phyloP scores from a whole-genome alignment of 2,113 vertebrate genomes.

The Andinoacara biseriatus region DNA sequence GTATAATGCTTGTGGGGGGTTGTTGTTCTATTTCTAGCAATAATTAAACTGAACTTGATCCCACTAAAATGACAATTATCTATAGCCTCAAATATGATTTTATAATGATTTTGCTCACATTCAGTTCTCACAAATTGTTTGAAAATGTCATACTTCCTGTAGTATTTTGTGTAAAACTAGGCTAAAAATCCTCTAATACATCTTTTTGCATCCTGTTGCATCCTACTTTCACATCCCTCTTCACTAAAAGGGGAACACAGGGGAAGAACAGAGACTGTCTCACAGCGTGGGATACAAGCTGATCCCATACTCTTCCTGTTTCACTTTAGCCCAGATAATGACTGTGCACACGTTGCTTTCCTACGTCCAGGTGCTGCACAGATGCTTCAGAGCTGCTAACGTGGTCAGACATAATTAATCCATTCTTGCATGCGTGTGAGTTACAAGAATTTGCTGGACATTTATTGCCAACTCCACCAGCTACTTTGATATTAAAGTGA shows the following conservation, averaged over 20 bases:
- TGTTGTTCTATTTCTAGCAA: neutral
- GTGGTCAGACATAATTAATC: slow-evolving; percentile 27
- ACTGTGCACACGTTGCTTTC: slow-evolving; percentile 49
- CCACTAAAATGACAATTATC: neutral
- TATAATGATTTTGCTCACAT: slow-evolving; percentile 4
- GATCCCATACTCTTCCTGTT: slow-evolving; percentile 69
- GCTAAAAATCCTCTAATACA: neutral
- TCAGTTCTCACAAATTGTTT: neutral
- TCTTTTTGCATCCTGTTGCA: slow-evolving; percentile 18
- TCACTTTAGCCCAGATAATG: slow-evolving; percentile 60
- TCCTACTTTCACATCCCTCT: slow-evolving; percentile 55
- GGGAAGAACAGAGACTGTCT: slow-evolving; percentile 67
- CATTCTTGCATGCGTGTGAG: neutral
- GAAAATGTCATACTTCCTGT: slow-evolving; percentile 2
- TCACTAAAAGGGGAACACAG: slow-evolving; percentile 60
- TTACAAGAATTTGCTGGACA: neutral
- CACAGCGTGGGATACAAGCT: slow-evolving; percentile 46
- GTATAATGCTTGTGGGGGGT: neutral
- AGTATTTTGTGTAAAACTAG: slow-evolving; percentile 10
- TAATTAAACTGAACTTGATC: neutral
- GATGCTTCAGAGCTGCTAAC: slow-evolving; percentile 64
- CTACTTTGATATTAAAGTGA: neutral
- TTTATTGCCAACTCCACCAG: neutral
- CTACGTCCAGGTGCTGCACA: slow-evolving; percentile 66
- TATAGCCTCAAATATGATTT: neutral